Evolutionary conservation across 2,797 vertebrate genomes (phyloP).

Genomic region (Alfaro cultratus): DNA sequence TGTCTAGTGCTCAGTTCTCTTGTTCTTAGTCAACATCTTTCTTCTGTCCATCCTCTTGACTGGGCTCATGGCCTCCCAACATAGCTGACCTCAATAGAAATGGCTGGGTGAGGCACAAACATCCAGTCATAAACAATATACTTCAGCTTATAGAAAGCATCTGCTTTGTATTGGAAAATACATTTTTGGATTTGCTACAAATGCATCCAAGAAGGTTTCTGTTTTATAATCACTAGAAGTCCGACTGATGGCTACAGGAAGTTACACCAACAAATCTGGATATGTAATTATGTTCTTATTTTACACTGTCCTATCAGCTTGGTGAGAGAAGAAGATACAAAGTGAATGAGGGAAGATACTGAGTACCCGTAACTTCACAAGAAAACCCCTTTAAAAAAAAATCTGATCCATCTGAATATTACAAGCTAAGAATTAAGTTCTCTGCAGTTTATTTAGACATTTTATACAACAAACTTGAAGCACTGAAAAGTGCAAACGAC

Average conservation of each 20-base stretch:
- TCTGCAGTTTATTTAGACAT: background rate
- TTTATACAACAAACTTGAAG: constrained; percentile 4
- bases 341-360: background rate
- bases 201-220: constrained; percentile 11
- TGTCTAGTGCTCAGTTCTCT: constrained; percentile 24
- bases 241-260: background rate
- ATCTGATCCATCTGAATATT: background rate
- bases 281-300: background rate
- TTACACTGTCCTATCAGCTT: background rate
- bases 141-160: constrained; percentile 48
- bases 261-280: background rate
- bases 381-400: background rate
- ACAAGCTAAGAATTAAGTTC: background rate
- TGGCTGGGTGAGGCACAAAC: constrained; percentile 39
- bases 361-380: background rate
- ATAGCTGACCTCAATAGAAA: constrained; percentile 56
- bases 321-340: background rate
- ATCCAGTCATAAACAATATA: constrained; percentile 48
- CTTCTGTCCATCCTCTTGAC: constrained; percentile 32
- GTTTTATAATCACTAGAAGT: background rate
- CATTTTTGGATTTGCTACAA: constrained; percentile 41
- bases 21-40: constrained; percentile 41
- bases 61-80: constrained; percentile 56
- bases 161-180: constrained; percentile 44
- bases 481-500: constrained; percentile 24